Evolutionary conservation across 2,797 vertebrate species (phyloP).

Genomic region (Choloepus didactylus): DNA sequence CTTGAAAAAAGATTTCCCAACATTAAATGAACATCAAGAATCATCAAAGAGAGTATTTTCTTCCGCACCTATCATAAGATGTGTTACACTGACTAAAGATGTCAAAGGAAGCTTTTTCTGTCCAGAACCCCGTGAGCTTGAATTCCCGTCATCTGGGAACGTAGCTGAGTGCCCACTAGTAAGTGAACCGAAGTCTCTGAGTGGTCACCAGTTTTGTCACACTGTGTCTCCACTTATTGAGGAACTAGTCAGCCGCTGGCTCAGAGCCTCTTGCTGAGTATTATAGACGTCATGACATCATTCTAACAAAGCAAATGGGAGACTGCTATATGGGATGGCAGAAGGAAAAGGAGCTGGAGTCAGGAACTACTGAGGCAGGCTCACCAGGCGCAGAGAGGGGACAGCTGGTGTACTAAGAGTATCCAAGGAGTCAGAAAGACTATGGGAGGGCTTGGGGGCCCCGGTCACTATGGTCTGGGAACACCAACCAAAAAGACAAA

Average conservation of each 20-base stretch:
- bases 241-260: neutral
- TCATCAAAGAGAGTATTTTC: constrained; percentile 33
- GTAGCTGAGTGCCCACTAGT: neutral
- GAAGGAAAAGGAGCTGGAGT: neutral
- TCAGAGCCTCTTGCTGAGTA: neutral
- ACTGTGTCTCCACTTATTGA: constrained; percentile 14
- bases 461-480: neutral
- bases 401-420: neutral
- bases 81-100: neutral
- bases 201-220: neutral
- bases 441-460: neutral
- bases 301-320: neutral
- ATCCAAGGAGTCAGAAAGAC: neutral
- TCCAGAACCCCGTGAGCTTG: constrained; percentile 2
- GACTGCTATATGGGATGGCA: neutral
- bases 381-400: neutral
- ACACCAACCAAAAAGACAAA: neutral
- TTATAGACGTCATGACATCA: neutral
- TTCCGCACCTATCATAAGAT: constrained; percentile 14
- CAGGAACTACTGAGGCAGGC: neutral
- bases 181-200: constrained; percentile 1
- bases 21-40: constrained; percentile 14
- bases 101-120: neutral
- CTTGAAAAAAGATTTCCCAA: neutral
- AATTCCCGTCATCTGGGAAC: constrained; percentile 30